These are phyloP conservation scores for Amorpha juglandis DNA, from an alignment of 2,888 invertebrate species.

Conservation along the genomic window DNA sequence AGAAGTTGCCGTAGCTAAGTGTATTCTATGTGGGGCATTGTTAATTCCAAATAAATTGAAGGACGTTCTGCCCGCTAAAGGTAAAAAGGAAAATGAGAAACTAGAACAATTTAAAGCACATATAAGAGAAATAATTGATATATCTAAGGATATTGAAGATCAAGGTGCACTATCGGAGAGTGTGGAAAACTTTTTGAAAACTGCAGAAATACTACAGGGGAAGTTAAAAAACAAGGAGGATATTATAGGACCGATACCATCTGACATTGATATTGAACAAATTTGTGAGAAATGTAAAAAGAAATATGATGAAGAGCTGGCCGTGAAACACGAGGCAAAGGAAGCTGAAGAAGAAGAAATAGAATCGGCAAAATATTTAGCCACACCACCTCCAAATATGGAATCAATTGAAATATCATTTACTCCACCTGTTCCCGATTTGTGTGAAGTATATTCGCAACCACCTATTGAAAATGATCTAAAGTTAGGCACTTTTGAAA, in stretches of 20 bases:
- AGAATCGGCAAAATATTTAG: neutral
- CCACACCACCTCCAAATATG: neutral
- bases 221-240: conserved; percentile 33
- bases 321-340: neutral
- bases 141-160: conserved; percentile 42
- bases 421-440: neutral
- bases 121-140: conserved; percentile 43
- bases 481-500: conserved; percentile 47
- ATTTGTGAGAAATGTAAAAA: conserved; percentile 39
- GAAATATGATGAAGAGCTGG: conserved; percentile 32
- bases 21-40: conserved; percentile 33
- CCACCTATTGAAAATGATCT: conserved; percentile 33
- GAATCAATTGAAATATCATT: neutral
- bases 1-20: conserved; percentile 30
- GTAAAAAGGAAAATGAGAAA: conserved; percentile 28
- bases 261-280: conserved; percentile 21
- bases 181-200: conserved; percentile 44
- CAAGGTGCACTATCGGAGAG: conserved; percentile 36
- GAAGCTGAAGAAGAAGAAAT: neutral
- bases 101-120: conserved; percentile 43
- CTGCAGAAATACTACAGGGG: conserved; percentile 34
- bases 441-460: conserved; percentile 26
- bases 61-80: conserved; percentile 2
- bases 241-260: neutral
- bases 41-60: conserved; percentile 3